phyloP scores from a whole-genome alignment of 2,113 vertebrate genomes.

The Cynopterus brachyotis region DNA sequence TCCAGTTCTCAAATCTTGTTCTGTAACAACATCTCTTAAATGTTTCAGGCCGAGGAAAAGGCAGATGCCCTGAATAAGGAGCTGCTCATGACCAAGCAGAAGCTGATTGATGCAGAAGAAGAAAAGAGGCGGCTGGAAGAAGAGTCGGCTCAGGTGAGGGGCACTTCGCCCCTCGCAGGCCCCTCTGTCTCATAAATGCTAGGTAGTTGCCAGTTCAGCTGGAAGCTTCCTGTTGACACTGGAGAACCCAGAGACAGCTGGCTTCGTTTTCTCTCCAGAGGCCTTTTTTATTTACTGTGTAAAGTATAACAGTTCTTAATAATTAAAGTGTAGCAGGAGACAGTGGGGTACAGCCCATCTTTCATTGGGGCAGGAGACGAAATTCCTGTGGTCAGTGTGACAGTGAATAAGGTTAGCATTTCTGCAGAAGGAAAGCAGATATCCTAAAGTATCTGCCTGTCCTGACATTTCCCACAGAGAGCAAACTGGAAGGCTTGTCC shows the following conservation, averaged over 20 bases:
- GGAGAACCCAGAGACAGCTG: neutral
- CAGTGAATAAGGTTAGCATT: neutral
- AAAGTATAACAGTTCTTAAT: neutral
- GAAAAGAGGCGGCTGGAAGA: constrained; percentile 96
- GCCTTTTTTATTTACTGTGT: neutral
- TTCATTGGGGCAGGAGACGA: neutral
- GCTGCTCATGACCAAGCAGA: constrained; percentile 98
- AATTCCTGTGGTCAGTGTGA: neutral
- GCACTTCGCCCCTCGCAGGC: neutral
- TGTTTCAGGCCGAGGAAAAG: constrained; percentile 95
- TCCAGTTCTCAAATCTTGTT: neutral
- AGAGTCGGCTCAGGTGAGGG: constrained; percentile 93
- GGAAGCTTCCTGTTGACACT: neutral
- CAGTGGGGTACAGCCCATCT: neutral
- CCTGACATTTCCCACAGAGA: neutral
- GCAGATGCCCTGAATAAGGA: constrained; percentile 98
- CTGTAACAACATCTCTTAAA: neutral
- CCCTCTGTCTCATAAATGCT: too few relatives aligned
- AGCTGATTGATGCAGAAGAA: constrained; percentile 96
- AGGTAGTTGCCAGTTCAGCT: neutral
- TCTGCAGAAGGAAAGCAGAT: neutral
- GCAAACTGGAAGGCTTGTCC: neutral
- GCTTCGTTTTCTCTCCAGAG: neutral
- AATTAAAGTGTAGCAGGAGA: neutral
- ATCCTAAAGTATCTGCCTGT: accelerated